A percentile compares a stretch with the other conserved stretches of the same genome.
phyloP scores from a whole-genome alignment of 2,113 vertebrate species.

The Centropristis striata region DNA sequence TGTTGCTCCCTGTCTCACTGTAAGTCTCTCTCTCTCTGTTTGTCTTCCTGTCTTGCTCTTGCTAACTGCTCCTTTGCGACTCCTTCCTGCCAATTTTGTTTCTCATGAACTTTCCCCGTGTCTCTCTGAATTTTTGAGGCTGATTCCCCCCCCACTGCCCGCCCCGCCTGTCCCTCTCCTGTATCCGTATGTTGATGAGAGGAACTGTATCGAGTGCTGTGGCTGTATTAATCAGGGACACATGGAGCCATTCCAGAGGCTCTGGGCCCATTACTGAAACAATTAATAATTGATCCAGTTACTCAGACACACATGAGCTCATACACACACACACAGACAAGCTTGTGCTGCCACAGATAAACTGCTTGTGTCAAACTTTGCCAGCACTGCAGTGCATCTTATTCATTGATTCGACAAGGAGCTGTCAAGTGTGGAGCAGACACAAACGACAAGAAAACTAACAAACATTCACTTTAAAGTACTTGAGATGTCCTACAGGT shows the following conservation, averaged over 20 bases:
- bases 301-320: slow-evolving; percentile 31
- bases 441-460: neutral
- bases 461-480: neutral
- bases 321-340: slow-evolving; percentile 6
- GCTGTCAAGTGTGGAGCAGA: neutral
- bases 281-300: slow-evolving; percentile 76
- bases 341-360: slow-evolving; percentile 2
- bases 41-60: slow-evolving; percentile 37
- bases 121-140: neutral
- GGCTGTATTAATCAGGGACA: slow-evolving; percentile 69
- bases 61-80: slow-evolving; percentile 39
- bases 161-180: neutral
- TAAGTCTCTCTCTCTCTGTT: slow-evolving; percentile 34
- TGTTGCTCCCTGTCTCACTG: slow-evolving; percentile 30
- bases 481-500: neutral
- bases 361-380: slow-evolving; percentile 11
- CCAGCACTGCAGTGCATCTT: slow-evolving; percentile 14
- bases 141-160: slow-evolving; percentile 4
- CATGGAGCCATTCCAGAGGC: slow-evolving; percentile 61
- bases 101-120: neutral
- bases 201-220: slow-evolving; percentile 29
- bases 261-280: slow-evolving; percentile 68
- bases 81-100: slow-evolving; percentile 19
- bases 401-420: neutral
- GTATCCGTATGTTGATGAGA: slow-evolving; percentile 41